Evolutionary conservation across 2,113 vertebrate species (phyloP), one percentile per base, ranked within the genome.

Genomic region (Plestiodon gilberti): DNA sequence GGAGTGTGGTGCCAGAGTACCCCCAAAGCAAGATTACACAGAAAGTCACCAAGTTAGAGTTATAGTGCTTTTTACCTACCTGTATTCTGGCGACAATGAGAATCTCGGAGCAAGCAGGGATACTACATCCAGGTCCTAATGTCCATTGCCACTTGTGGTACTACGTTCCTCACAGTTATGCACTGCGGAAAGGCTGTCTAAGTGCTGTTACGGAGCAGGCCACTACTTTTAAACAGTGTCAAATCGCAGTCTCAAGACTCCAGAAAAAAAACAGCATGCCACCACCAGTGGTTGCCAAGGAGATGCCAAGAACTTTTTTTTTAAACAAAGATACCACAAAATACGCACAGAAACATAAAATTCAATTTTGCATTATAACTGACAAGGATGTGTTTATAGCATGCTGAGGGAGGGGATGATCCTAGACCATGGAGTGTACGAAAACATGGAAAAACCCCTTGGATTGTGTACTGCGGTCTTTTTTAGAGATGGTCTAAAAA

Each of bases 111-210:
- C 97, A 98, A 98, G 98, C 97, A 96, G 97, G 97, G 97, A 97
- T 97, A 97, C 96, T 97, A 99, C 98, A 98, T 99, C 99, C 98
- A 97, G 99, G 98, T 98, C 98, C 98, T 98, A 99, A 97, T 98
- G 98, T 99, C 98, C 98, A 99, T 98, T 99, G 98, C 98, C 98
- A 97, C 98, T 98, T 98, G 98, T 98, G 98, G 98, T 97, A 99
- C 98, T 99, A 99, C 98, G 98, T 98, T 99, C 98, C 98, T 98
- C 98, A 99, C 98, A 98, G 98, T 98, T 98, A 99, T 96, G 98
- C 98, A 99, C 97, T 98, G 98, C 98, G 97, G 98, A 97, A 98
- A 97, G 97, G 98, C 98, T 98, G 97, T 98, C 98, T 98, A 98
- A 97, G 97, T 96, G 96, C 97, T 97, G 96, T 97, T 96, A 96